phyloP scores from a whole-genome alignment of 2,888 invertebrate genomes.

The Galeruca laticollis region DNA sequence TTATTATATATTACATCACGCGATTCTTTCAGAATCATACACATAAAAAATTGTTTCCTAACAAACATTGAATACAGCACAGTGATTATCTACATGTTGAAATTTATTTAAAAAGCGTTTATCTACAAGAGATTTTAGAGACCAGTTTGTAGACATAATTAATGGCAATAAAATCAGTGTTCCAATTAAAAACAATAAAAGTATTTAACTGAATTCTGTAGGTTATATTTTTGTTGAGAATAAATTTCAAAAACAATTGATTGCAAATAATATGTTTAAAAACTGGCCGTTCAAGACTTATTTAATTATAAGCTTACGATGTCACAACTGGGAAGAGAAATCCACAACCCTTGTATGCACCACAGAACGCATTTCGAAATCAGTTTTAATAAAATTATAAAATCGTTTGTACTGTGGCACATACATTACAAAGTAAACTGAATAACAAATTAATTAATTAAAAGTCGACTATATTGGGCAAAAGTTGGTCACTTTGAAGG shows the following conservation, averaged over 20 bases:
- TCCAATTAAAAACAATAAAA: background rate
- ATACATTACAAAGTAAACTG: slow-evolving; percentile 45
- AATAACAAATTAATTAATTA: slow-evolving; percentile 26
- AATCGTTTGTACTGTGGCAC: slow-evolving; percentile 48
- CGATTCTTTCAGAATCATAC: slow-evolving; percentile 67
- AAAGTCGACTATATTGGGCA: slow-evolving; percentile 26
- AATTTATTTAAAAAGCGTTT: slow-evolving; percentile 61
- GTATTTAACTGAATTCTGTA: too few relatives aligned
- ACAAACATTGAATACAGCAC: slow-evolving; percentile 66
- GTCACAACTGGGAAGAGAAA: slow-evolving; percentile 50
- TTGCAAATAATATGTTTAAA: background rate
- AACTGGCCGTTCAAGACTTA: slow-evolving; percentile 45
- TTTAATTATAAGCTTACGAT: slow-evolving; percentile 56
- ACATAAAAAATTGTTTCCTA: slow-evolving; percentile 68
- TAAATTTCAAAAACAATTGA: background rate
- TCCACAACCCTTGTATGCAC: slow-evolving; percentile 48
- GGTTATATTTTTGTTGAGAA: too few relatives aligned
- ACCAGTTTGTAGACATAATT: slow-evolving; percentile 6
- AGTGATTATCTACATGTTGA: slow-evolving; percentile 65
- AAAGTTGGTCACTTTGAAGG: slow-evolving; percentile 1
- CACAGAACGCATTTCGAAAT: slow-evolving; percentile 43
- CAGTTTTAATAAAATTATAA: slow-evolving; percentile 16
- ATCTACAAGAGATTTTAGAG: slow-evolving; percentile 61
- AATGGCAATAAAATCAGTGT: background rate
- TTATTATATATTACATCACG: slow-evolving; percentile 67